Evolutionary conservation across 2,113 vertebrate genomes (phyloP), one percentile per base, ranked within the genome.

Genomic region (Pomatostomus ruficeps): DNA sequence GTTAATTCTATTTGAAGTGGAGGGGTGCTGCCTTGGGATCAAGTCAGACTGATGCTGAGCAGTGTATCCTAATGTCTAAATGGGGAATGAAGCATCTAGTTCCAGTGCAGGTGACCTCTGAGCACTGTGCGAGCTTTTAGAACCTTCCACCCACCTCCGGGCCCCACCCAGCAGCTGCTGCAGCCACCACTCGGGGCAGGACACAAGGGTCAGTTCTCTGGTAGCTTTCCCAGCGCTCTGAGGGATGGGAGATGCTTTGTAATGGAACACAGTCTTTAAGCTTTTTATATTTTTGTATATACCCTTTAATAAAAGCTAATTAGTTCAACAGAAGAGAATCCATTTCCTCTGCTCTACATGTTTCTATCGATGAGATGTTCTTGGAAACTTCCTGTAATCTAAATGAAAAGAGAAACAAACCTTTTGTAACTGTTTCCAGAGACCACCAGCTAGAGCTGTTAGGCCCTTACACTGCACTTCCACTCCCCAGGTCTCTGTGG

Each of bases 1-100:
- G 76, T 96, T 97, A 97, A 97, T 96, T 95, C 96, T 92, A 22
- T 93, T 95, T 92, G 88, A 90, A 96, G 94, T 88, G 93, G 92
- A 96, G 84, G 95, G 94, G 82, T 94, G 72, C 97, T 97, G 77
- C 86, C 92, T 94, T 94, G 97, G 96, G 93, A 96, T 96, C 95
- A 86, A 86, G 95, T 94, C 97, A 96, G 92, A 89, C 92, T 90
- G 95, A 95, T 92, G 91, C 93, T 92, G 92, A 97, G 95, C 92
- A 95, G 96, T 92, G 95, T 93, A 89, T 96, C 95, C 96, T 92
- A 96, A 95, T 92, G 92, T 92, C 96, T 96, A 88, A 91, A 71
- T 33, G 94, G 96, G 93, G 91, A 87, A 83, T 78, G 88, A 96
- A 92, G 93, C 81, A 73, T 68, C 97, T 95, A 84, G 86, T 92